phyloP scores from a whole-genome alignment of 2,113 vertebrate species.

The Colossoma macropomum region DNA sequence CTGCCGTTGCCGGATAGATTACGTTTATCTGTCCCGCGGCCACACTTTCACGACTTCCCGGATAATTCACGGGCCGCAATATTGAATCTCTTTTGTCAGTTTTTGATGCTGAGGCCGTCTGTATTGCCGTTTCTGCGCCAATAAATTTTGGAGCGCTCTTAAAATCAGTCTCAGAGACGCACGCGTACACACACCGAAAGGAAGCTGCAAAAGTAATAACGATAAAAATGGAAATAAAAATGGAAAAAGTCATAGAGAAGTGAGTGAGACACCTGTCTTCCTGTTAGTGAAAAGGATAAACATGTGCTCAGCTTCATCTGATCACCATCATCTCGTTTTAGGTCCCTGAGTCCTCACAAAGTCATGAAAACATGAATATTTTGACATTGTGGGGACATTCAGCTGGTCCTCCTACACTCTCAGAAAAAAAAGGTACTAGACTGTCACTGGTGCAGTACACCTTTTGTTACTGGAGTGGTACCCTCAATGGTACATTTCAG shows the following conservation, averaged over 20 bases:
- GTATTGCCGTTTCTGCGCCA: slow-evolving; percentile 47
- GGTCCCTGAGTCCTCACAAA: no score
- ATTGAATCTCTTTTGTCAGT: slow-evolving; percentile 72
- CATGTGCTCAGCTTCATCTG: neutral
- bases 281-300: neutral
- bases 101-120: slow-evolving; percentile 57
- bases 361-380: no score
- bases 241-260: neutral
- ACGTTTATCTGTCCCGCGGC: slow-evolving; percentile 64
- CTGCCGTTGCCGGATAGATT: slow-evolving; percentile 70
- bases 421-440: no score
- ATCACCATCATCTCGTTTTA: neutral
- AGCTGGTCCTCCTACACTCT: no score
- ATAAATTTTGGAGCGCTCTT: slow-evolving; percentile 61
- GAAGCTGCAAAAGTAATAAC: slow-evolving; percentile 5
- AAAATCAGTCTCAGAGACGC: slow-evolving; percentile 5
- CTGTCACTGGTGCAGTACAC: no score
- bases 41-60: slow-evolving; percentile 66
- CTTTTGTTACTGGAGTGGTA: no score
- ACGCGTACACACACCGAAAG: neutral
- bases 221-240: slow-evolving; percentile 4
- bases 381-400: no score
- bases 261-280: neutral
- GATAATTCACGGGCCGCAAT: slow-evolving; percentile 65
- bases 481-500: no score